These are phyloP conservation scores for Cyaniris semiargus DNA, from an alignment of 2,888 invertebrate species.

Conservation along the genomic window DNA sequence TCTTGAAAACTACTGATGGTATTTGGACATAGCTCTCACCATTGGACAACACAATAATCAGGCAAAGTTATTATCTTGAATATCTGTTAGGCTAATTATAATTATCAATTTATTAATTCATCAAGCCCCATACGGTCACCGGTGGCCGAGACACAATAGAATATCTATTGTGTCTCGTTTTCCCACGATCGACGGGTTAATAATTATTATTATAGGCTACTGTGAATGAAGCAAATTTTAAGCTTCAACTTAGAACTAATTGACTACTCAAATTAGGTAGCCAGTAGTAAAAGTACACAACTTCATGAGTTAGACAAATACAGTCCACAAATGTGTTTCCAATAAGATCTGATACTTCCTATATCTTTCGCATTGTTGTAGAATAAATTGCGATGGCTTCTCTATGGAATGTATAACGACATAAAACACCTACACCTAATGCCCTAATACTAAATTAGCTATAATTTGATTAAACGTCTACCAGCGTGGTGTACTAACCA, in stretches of 20 bases:
- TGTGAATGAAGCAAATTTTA: neutral
- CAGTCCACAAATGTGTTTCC: too few species aligned
- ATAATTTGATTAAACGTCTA: constrained; percentile 26
- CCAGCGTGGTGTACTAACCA: constrained; percentile 41
- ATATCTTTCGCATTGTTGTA: neutral
- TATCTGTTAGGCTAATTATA: neutral
- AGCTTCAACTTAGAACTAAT: neutral
- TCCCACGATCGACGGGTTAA: too few species aligned
- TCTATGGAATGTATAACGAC: neutral
- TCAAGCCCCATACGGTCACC: too few species aligned
- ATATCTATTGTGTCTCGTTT: too few species aligned
- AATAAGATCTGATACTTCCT: neutral
- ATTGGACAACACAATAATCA: too few species aligned
- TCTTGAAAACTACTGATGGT: neutral
- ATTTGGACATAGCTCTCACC: too few species aligned
- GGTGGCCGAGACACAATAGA: too few species aligned
- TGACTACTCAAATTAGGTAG: too few species aligned
- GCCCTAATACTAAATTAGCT: neutral
- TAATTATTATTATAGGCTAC: too few species aligned
- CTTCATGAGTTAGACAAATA: neutral
- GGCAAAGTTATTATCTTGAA: neutral
- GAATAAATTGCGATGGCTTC: neutral
- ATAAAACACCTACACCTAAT: neutral
- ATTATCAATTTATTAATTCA: too few species aligned
- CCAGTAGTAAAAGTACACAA: too few species aligned